Base-by-base conservation (phyloP, 2,888 invertebrate genomes). In the Caenorhabditis imperialis region DNA sequence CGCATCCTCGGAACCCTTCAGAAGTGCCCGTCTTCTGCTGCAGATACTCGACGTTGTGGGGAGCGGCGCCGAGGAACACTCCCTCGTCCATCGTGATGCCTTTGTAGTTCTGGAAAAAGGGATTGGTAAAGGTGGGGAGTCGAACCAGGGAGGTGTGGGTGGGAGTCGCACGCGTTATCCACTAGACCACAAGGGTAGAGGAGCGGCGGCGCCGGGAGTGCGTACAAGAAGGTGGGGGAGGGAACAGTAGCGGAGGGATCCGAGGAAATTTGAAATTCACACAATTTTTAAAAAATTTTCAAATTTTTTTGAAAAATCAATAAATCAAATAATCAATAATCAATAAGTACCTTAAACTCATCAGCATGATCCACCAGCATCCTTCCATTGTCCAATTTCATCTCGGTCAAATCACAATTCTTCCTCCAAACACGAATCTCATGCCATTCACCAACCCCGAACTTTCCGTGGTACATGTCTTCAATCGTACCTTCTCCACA, bases 401-500 rank as follows among this genome's bases (percentile, higher is more conserved):
- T 71, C 50, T 78, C 75, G 3, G 78, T 73, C 37, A 63, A 38
- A 33, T 78, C 75, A 53, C 81, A 78, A 48, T 76, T 67, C 44
- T 72, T 55, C 53, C 82, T 45, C 48, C 74, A 62, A 3, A 82
- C 73, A 16, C 67, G 57, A 3, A 82, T 65, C 23, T 78, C 73
- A 40, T 82, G 82, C 82, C 82, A 82, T 33, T 75, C 73, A 38
- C 73, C 74, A n/a, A 70, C 40, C 6, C 47, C 67, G 50, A 82
- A 82, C 23, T 79, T 77, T 40, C 82, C 82, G 23, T 75, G 74
- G 58, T 81, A 82, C 57, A 78, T 73, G 33, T 82, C 82, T 47
- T 81, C 78, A 27, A 78, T 77, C 1, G 79, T 76, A 42, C 82
- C 82, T 48, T 82, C 82, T 22, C 82, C 82, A 48, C 82, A 82